A percentile compares a stretch with the other conserved stretches of the same genome.
phyloP scores from a whole-genome alignment of 2,113 vertebrate species.

The Dicaeum eximium region DNA sequence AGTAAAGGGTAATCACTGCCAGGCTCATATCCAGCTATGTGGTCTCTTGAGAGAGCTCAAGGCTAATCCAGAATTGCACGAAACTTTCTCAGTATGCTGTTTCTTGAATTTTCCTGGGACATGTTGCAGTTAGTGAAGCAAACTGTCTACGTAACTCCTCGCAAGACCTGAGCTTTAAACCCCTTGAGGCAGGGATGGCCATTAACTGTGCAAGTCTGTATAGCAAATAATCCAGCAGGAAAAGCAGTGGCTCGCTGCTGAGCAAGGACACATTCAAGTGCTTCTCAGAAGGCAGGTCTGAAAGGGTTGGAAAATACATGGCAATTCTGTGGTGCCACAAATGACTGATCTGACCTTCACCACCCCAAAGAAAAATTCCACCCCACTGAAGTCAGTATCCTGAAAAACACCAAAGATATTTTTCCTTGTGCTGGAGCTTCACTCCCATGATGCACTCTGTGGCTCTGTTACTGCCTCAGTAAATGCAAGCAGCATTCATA shows the following conservation, averaged over 20 bases:
- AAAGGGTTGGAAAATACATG: not conserved
- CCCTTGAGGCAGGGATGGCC: not conserved
- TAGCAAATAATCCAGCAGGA: not conserved
- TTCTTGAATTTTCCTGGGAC: not conserved
- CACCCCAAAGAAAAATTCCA: not conserved
- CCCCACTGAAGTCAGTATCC: not conserved
- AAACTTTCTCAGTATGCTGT: not conserved
- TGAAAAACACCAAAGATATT: not conserved
- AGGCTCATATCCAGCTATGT: not conserved
- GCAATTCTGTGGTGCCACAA: not conserved
- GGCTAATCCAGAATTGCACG: not conserved
- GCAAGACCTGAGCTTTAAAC: not conserved
- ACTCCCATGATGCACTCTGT: not conserved
- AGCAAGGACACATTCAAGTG: not conserved
- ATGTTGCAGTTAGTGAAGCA: not conserved
- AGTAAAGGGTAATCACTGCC: not conserved
- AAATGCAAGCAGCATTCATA: not conserved
- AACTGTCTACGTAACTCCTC: not conserved
- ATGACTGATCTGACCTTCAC: not conserved
- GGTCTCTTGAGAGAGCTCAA: not conserved
- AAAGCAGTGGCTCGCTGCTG: rapidly evolving
- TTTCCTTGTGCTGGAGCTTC: not conserved
- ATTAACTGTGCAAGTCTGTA: not conserved
- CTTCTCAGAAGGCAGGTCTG: not conserved
- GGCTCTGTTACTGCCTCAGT: not conserved